Evolutionary conservation across 1,140 invertebrate genomes (phyloP).

Genomic region (Pseudobourletiella spinata): DNA sequence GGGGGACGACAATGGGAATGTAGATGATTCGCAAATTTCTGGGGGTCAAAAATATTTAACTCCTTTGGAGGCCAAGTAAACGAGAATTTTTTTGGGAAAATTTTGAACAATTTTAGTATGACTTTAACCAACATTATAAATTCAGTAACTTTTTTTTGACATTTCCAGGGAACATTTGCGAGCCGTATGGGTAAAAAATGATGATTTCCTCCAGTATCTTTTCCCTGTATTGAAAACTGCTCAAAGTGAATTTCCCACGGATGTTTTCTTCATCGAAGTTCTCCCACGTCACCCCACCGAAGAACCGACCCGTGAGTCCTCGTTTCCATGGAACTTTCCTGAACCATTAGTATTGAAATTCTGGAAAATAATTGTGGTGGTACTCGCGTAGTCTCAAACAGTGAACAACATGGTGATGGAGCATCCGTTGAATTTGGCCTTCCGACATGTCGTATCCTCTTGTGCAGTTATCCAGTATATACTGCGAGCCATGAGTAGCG

Average conservation of each 20-base stretch:
- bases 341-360: too few species aligned
- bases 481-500: slow-evolving; percentile 26
- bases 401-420: slow-evolving; percentile 63
- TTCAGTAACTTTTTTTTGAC: too few species aligned
- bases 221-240: slow-evolving; percentile 58
- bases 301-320: slow-evolving; percentile 67
- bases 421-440: slow-evolving; percentile 60
- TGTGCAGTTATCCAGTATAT: slow-evolving; percentile 21
- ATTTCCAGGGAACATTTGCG: slow-evolving; percentile 55
- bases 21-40: slow-evolving; percentile 17
- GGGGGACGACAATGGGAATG: slow-evolving; percentile 6
- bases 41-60: slow-evolving; percentile 37
- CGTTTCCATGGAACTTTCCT: too few species aligned
- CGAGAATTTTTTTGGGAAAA: background rate
- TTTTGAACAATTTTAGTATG: background rate
- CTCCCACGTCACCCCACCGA: slow-evolving; percentile 77
- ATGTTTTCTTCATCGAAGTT: slow-evolving; percentile 79
- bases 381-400: slow-evolving; percentile 51
- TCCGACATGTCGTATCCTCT: slow-evolving; percentile 38
- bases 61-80: slow-evolving; percentile 33
- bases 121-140: too few species aligned
- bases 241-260: slow-evolving; percentile 56
- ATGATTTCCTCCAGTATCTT: slow-evolving; percentile 56
- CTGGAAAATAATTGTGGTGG: too few species aligned
- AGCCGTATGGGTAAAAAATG: slow-evolving; percentile 66